Evolutionary conservation across 64 coral and sea anemone genomes (phyloP), one percentile per base, ranked within the genome.

Genomic region (Porites australiensis): DNA sequence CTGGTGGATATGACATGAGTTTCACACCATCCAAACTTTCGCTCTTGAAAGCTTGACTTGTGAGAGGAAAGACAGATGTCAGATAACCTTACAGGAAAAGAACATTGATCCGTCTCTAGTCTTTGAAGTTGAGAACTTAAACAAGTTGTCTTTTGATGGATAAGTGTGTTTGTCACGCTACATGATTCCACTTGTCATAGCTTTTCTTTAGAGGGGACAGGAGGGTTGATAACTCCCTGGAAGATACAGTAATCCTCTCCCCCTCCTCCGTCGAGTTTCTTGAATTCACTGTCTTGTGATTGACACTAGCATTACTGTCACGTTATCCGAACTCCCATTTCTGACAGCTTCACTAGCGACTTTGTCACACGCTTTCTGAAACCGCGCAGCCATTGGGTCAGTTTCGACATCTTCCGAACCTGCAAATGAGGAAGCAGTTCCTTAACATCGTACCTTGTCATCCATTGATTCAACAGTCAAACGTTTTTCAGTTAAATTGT

Each of bases 291-390:
- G 50, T 49, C 48, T 84, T 60, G 50, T 94, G 2, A 99, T 94
- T 75, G 77, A 87, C 18, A 99, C 94, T 77, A 99, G 58, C 98
- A 99, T 94, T 9, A 99, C 98, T 37, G 98, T 99, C 6, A 99
- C 98, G 62, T 99, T 99, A 86, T 99, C 98, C 14, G 98, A 99
- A 46, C 98, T 99, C 9, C 98, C 98, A 44, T 99, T 99, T 50
- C 98, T 84, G 13, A 99, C 93, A 3, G 98, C 98, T 55, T 99
- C 98, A 51, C 89, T 95, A 2, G 98, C 94, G 52, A 99, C 91
- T 66, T 70, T 90, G 83, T 93, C 82, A 48, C 98, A 99, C 11
- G 98, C 98, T 21, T 60, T 79, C 50, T 99, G 79, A 59, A 84
- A 99, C 50, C 74, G 91, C 50, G 65, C 90, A 1, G 77, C 82